Evolutionary conservation across 2,888 invertebrate genomes (phyloP), one percentile per base, ranked within the genome.

Genomic region (Itoplectis maculator): DNA sequence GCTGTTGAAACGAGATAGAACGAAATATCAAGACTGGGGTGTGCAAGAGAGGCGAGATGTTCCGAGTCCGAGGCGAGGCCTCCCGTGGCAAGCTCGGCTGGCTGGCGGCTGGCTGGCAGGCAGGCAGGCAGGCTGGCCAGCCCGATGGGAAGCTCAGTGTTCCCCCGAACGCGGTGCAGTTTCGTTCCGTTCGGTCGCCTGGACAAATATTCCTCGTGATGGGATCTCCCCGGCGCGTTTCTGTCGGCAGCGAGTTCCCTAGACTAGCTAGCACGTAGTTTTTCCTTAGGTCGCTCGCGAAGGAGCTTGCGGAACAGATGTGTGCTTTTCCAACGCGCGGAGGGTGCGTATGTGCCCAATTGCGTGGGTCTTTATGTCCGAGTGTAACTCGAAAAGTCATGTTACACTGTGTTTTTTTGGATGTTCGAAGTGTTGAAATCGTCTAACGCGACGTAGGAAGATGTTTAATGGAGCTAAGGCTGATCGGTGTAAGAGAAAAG

Each of bases 151-250:
- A 72, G 86, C 85, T 89, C 90, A 92, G 92, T 92, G 89, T 89
- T 90, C 88, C 76, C 89, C 90, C 91, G 91, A 90, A 89, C 91
- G 91, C 91, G 91, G 89, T 87, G 87, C 89, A 87, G 89, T 88
- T 88, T 87, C 87, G 89, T 89, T 88, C 40, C 65, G 70, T 80
- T 72, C 56, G 86, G 81, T 87, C 84, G 79, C 84, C 78, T 86
- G 81, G n/a, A n/a, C n/a, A n/a, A n/a, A n/a, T n/a, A 86, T 78
- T 88, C 81, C 85, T 86, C 90, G 90, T 88, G 87, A 91, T 91
- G 91, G 90, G 88, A 89, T 88, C 88, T 87, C 87, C 86, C 87
- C 86, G 87, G 82, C 85, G 86, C 73, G 80, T 86, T 85, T 84
- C 74, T 85, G 86, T 86, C 84, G 88, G 87, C 73, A 51, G 56